phyloP scores from a whole-genome alignment of 2,797 vertebrate genomes.

The Glyptemys insculpta region DNA sequence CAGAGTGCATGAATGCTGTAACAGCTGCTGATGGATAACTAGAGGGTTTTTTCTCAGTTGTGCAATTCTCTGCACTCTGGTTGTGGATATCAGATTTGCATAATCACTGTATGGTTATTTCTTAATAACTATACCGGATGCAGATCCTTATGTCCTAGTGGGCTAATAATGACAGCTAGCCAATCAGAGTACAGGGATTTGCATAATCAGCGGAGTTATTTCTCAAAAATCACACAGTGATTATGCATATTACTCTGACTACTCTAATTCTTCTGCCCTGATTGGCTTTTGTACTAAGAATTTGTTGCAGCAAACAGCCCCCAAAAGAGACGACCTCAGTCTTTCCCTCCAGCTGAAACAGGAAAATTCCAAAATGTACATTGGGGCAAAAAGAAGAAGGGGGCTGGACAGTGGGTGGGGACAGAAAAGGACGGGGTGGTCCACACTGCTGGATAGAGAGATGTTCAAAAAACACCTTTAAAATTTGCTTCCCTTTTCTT shows the following conservation, averaged over 20 bases:
- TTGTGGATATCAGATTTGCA: constrained; percentile 11
- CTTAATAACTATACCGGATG: not conserved
- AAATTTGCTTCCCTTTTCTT: not conserved
- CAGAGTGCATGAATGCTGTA: not conserved
- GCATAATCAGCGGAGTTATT: not conserved
- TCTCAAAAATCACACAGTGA: not conserved
- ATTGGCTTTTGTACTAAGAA: not conserved
- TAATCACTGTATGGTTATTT: not conserved
- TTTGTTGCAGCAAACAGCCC: not conserved
- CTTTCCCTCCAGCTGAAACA: not conserved
- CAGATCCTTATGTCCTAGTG: not conserved
- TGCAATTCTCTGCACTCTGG: not conserved
- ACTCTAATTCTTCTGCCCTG: not conserved
- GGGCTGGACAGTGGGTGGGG: too few species aligned
- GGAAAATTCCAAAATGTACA: not conserved
- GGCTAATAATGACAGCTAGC: not conserved
- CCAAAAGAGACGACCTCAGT: not conserved
- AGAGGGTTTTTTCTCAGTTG: not conserved
- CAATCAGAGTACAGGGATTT: not conserved
- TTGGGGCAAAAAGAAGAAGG: not conserved
- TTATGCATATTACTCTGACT: not conserved
- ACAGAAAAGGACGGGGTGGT: not conserved
- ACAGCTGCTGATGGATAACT: not conserved
- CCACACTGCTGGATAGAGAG: not conserved
- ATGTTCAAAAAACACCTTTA: not conserved